These are phyloP conservation scores for Drosophila mauritiana DNA, from an alignment of 1,140 invertebrate species.

Conservation along the genomic window DNA sequence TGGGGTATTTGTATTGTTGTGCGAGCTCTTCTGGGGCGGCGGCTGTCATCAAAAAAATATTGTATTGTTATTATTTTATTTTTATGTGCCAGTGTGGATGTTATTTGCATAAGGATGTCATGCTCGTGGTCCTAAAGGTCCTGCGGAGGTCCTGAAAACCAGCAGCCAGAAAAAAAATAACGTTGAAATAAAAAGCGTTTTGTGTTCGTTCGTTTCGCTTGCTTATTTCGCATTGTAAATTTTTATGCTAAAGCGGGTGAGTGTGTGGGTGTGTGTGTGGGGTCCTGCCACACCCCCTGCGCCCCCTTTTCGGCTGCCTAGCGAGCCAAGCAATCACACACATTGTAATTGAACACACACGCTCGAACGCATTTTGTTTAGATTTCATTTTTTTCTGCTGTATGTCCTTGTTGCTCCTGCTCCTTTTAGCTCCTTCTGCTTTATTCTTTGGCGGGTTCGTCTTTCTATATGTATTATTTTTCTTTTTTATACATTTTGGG, in stretches of 20 bases:
- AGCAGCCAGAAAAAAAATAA: conserved; percentile 43
- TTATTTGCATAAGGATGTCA: conserved; percentile 79
- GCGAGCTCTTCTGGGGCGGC: conserved; percentile 8
- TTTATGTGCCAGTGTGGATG: conserved; percentile 68
- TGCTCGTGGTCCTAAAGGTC: conserved; percentile 42
- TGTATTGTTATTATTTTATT: conserved; percentile 83
- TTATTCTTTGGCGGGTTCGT: conserved; percentile 45
- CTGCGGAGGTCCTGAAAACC: conserved; percentile 45
- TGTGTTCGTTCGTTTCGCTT: conserved; percentile 71
- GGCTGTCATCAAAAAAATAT: conserved; percentile 82
- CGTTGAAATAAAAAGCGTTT: conserved; percentile 52
- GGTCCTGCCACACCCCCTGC: conserved; percentile 29
- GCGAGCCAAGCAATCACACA: conserved; percentile 79
- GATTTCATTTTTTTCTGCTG: conserved; percentile 71
- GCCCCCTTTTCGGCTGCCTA: conserved; percentile 18
- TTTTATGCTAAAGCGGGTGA: conserved; percentile 62
- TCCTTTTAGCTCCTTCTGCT: conserved; percentile 41
- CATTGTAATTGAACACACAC: conserved; percentile 84
- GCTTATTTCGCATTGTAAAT: conserved; percentile 83
- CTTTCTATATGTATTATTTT: conserved; percentile 32
- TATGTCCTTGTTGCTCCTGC: conserved; percentile 47
- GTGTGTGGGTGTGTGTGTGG: conserved; percentile 25
- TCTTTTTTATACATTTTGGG: conserved; percentile 69
- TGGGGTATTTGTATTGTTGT: conserved; percentile 23
- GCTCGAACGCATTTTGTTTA: conserved; percentile 83